Percentiles rank a stretch among this genome's conserved stretches.
phyloP scores from a whole-genome alignment of 30 jellyfish, hydroid and myxozoan species.

The Clytia hemisphaerica region DNA sequence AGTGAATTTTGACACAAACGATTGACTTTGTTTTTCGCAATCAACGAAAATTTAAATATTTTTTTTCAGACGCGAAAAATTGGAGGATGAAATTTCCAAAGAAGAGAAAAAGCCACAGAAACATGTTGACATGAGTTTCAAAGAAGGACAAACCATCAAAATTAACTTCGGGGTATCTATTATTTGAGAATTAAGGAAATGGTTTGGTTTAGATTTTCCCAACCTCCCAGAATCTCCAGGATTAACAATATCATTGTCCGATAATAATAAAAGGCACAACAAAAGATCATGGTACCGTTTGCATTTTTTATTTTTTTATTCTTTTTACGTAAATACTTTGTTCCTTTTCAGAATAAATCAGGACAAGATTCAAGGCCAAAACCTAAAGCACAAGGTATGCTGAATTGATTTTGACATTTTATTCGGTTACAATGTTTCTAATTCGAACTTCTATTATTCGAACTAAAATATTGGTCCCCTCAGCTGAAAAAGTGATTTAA shows the following conservation, averaged over 20 bases:
- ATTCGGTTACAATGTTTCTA: no score
- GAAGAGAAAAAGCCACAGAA: neutral
- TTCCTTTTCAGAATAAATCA: slow-evolving; percentile 7
- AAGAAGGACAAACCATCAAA: slow-evolving; percentile 95
- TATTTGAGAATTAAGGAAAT: neutral
- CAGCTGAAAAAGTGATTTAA: no score
- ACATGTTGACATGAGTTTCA: slow-evolving; percentile 69
- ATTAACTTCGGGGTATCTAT: slow-evolving; percentile 61
- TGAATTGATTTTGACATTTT: neutral
- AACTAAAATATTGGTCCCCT: no score
- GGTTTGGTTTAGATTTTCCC: neutral
- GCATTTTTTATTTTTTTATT: slow-evolving; percentile 5
- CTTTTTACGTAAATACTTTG: neutral
- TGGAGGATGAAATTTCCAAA: slow-evolving; percentile 55
- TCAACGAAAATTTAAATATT: no score
- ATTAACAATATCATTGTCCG: neutral
- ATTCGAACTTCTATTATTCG: no score
- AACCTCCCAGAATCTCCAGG: neutral
- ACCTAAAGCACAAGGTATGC: slow-evolving; percentile 1
- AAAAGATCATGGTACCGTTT: slow-evolving; percentile 28
- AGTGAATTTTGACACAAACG: no score
- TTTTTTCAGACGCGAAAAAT: slow-evolving; percentile 80
- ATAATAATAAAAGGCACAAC: slow-evolving; percentile 18
- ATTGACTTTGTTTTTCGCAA: no score
- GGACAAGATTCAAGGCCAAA: slow-evolving; percentile 21